A percentile compares a stretch with the other conserved stretches of the same genome.
Conservation (phyloP, 2,888 invertebrate genomes). For the Chesias legatella region DNA sequence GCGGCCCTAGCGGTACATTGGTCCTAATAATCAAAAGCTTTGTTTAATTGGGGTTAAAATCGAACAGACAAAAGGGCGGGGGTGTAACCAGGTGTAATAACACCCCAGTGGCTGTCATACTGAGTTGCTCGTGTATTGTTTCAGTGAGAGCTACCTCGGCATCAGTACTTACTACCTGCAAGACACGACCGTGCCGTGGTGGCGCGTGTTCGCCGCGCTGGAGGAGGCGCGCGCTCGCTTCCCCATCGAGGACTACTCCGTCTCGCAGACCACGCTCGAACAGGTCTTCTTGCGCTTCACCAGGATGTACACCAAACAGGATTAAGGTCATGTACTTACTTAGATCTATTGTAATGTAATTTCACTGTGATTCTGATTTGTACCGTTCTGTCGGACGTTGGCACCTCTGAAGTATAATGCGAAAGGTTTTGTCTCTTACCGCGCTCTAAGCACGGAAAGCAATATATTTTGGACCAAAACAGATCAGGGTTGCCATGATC, state of each 20-base stretch:
- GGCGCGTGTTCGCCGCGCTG: constrained; percentile 84
- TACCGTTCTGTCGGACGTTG: too few relatives aligned
- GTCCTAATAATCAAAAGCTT: too few relatives aligned
- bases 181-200: constrained; percentile 81
- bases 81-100: too few relatives aligned
- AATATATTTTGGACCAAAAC: too few relatives aligned
- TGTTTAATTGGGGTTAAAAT: too few relatives aligned
- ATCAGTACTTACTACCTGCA: constrained; percentile 85
- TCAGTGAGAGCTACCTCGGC: constrained; percentile 85
- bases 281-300: constrained; percentile 87
- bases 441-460: too few relatives aligned
- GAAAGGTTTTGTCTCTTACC: too few relatives aligned
- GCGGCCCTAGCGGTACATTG: too few relatives aligned
- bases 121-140: constrained; percentile 27
- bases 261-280: constrained; percentile 90
- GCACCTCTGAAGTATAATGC: too few relatives aligned
- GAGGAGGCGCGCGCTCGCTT: constrained; percentile 78
- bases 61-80: too few relatives aligned
- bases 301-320: constrained; percentile 38
- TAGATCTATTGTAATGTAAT: neutral
- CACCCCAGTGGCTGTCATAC: too few relatives aligned
- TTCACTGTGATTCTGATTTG: neutral
- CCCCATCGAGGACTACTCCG: constrained; percentile 88
- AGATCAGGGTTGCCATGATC: too few relatives aligned
- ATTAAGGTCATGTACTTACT: constrained; percentile 4